Conservation (phyloP, 2,113 vertebrate species). For the Alethe diademata region DNA sequence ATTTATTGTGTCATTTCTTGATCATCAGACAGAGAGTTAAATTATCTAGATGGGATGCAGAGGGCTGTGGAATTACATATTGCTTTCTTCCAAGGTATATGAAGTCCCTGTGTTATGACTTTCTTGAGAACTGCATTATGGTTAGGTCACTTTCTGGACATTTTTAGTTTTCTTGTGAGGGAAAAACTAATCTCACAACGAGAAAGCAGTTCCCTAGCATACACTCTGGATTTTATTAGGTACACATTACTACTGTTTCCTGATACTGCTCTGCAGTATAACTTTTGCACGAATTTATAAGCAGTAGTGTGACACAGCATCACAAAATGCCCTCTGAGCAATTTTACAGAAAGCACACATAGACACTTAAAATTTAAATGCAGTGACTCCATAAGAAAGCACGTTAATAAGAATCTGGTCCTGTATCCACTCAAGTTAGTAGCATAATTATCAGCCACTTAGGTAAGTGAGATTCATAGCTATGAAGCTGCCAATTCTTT, state of each 20-base stretch:
- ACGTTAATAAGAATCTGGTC: background rate
- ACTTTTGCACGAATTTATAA: background rate
- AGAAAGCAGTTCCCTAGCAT: background rate
- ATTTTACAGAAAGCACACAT: background rate
- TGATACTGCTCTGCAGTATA: background rate
- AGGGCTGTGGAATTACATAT: background rate
- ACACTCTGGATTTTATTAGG: background rate
- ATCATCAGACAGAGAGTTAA: background rate
- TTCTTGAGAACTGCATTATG: background rate
- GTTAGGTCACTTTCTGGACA: background rate
- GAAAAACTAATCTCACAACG: background rate
- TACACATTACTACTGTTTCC: slow-evolving; percentile 1
- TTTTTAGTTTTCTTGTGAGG: background rate
- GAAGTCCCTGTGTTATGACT: background rate
- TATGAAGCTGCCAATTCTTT: background rate
- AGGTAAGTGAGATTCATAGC: background rate
- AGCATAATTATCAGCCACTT: background rate
- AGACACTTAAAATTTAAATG: background rate
- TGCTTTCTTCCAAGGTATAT: background rate
- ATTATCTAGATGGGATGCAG: background rate
- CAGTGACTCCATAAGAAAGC: background rate
- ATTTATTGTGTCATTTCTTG: background rate
- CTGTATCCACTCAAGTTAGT: background rate
- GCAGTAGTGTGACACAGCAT: background rate
- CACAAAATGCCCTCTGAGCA: background rate